A percentile compares a stretch with the other conserved stretches of the same genome.
Evolutionary conservation across 2,113 vertebrate genomes (phyloP).

Genomic region (Myanophis thanlyinensis): DNA sequence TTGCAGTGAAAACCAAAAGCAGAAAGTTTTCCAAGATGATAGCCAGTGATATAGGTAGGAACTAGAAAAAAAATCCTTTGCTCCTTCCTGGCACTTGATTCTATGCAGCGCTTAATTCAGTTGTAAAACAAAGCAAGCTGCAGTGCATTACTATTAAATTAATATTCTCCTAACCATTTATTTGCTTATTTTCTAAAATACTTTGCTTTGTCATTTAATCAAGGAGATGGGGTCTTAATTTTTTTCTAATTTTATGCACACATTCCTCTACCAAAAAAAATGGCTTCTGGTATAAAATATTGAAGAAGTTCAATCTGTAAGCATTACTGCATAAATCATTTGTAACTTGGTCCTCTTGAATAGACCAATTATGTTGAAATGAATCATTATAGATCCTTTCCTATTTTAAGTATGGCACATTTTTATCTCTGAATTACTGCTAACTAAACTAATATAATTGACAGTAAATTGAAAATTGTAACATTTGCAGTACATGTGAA

Average conservation of each 20-base stretch:
- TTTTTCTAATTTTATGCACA: conserved; percentile 55
- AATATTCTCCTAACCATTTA: conserved; percentile 60
- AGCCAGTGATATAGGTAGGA: conserved; percentile 85
- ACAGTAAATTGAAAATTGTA: neutral
- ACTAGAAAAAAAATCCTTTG: conserved; percentile 71
- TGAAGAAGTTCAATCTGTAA: conserved; percentile 73
- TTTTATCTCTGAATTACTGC: neutral
- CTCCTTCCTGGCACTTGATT: conserved; percentile 67
- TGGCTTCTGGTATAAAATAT: conserved; percentile 52
- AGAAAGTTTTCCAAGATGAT: conserved; percentile 97
- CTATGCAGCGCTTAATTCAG: conserved; percentile 71
- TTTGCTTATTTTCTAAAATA: conserved; percentile 66
- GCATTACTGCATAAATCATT: neutral
- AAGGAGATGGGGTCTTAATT: conserved; percentile 50
- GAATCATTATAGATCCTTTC: neutral
- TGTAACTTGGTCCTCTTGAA: neutral
- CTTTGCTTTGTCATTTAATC: conserved; percentile 64
- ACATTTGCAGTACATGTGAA: conserved; percentile 43
- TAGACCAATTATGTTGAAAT: neutral
- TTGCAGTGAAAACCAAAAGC: conserved; percentile 97
- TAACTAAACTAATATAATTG: neutral
- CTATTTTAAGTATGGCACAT: neutral
- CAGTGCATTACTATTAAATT: conserved; percentile 55
- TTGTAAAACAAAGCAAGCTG: conserved; percentile 50
- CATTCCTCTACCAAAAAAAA: conserved; percentile 45